phyloP scores from a whole-genome alignment of 1,140 invertebrate genomes.

The Hypsibius dujardini region DNA sequence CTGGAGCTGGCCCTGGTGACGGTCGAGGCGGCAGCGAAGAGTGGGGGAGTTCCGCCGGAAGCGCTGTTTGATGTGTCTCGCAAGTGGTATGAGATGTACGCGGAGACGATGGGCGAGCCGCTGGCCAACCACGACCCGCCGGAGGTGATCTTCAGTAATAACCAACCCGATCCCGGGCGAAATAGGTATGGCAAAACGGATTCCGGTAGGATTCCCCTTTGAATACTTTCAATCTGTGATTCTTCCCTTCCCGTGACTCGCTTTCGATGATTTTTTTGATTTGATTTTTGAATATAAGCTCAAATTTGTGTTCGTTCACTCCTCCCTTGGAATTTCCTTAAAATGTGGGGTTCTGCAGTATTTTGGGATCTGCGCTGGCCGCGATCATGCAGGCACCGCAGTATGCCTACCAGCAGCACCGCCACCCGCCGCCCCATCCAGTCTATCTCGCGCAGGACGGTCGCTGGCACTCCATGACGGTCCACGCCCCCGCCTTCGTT shows the following conservation, averaged over 20 bases:
- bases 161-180: constrained; percentile 20
- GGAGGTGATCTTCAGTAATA: constrained; percentile 2
- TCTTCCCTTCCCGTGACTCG: background rate
- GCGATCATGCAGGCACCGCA: no score
- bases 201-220: background rate
- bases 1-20: constrained; percentile 82
- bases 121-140: constrained; percentile 18
- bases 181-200: constrained; percentile 30
- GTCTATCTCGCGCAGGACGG: no score
- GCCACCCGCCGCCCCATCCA: no score
- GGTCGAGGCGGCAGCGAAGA: constrained; percentile 82
- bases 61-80: constrained; percentile 83
- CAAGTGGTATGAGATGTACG: constrained; percentile 77
- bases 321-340: no score
- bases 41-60: constrained; percentile 85
- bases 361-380: no score
- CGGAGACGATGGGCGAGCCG: constrained; percentile 34
- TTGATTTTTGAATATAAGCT: background rate
- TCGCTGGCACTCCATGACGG: no score
- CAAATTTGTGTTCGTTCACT: background rate
- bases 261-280: background rate
- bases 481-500: no score
- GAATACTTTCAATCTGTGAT: background rate
- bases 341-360: no score
- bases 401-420: no score